Percentiles rank a stretch among this genome's conserved stretches.
Conservation (phyloP, 2,113 vertebrate species). For the Chrysemys picta region DNA sequence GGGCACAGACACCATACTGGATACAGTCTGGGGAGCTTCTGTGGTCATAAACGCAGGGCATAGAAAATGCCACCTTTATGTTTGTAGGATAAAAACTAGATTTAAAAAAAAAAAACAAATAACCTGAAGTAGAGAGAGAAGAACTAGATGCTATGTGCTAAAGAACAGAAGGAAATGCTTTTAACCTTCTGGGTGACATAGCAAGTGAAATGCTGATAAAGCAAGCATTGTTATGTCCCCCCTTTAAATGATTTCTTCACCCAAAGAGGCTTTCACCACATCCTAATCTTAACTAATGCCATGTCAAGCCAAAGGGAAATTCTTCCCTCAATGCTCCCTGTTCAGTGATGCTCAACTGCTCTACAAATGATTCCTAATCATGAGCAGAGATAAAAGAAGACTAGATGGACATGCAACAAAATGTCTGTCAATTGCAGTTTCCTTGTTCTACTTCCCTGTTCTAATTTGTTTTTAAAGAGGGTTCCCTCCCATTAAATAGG, state of each 20-base stretch:
- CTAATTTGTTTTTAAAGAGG: background rate
- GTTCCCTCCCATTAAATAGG: background rate
- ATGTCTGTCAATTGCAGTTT: background rate
- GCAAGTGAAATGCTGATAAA: background rate
- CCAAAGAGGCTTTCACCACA: background rate
- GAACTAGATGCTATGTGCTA: accelerated
- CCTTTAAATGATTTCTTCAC: background rate
- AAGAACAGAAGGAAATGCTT: background rate
- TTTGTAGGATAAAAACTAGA: too few relatives aligned
- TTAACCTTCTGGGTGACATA: background rate
- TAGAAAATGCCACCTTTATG: too few relatives aligned
- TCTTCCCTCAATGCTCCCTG: background rate
- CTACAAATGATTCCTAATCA: background rate
- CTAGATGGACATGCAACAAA: background rate
- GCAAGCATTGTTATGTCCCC: background rate
- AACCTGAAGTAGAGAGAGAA: background rate
- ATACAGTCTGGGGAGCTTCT: too few relatives aligned
- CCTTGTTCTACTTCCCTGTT: background rate
- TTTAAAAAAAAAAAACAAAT: too few relatives aligned
- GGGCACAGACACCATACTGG: too few relatives aligned
- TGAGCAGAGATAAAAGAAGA: background rate
- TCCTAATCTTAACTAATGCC: background rate
- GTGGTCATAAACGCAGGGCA: too few relatives aligned
- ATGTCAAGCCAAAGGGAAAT: background rate
- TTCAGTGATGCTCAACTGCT: background rate